Evolutionary conservation across 2,888 invertebrate genomes (phyloP), one percentile per base, ranked within the genome.

Genomic region (Willowsia nigromaculata): DNA sequence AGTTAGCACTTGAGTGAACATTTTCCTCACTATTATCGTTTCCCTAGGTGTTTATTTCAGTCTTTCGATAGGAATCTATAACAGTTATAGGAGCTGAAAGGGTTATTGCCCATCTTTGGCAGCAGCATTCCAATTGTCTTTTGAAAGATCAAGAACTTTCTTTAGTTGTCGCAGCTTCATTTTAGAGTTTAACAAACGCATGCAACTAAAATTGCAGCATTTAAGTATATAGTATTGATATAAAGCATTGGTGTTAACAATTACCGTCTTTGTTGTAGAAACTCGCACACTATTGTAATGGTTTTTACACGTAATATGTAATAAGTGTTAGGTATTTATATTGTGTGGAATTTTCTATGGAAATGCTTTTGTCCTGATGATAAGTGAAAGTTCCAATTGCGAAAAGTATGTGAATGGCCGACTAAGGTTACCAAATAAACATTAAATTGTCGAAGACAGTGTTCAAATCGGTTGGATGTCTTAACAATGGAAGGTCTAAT

Each of bases 111-210:
- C 50, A 62, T 30, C 4, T 11, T 11, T 30, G 30, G 27, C 33
- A 62, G 40, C 18, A 43, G 74, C 74, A 74, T 74, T 74, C 74
- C 74, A 47, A 74, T 74, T 74, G 47, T 74, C n/a, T 7, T 18
- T 27, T 27, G 25, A 43, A 43, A 9, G 37, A 43, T 43, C 6
- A 43, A n/a, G n/a, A n/a, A n/a, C n/a, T n/a, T n/a, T n/a, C n/a
- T n/a, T n/a, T n/a, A n/a, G n/a, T n/a, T n/a, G 1, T 13, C 13
- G 43, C 9, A 43, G 9, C 1, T 43, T 43, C n/a, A 15, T n/a
- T 18, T 50, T 18, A n/a, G 59, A 59, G 18, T 53, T 7, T 53
- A 4, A n/a, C n/a, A n/a, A 2, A 53, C n/a, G 18, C 53, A n/a
- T 18, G 4, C 1, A 1, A 53, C 18, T 1, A 5, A 53, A 2